Evolutionary conservation across 2,797 vertebrate genomes (phyloP), one percentile per base, ranked within the genome.

Genomic region (Xiphorhynchus erythropygius): DNA sequence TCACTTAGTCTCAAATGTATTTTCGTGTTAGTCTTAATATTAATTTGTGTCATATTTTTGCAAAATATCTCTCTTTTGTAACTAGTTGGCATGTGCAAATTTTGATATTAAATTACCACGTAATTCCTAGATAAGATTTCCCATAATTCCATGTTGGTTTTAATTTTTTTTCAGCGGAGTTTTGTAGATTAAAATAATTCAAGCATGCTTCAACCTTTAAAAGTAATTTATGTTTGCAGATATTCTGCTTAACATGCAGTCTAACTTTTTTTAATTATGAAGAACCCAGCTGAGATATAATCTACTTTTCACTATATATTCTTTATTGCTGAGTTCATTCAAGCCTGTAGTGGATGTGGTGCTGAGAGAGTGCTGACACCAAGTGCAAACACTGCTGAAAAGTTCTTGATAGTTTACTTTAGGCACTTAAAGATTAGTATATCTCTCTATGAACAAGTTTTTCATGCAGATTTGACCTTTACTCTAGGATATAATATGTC

Each of bases 281-380:
- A 95, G 90, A 96, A 52, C 81, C 33, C 70, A 94, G 71, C 95
- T 95, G 96, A 95, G 94, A 96, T 96, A 96, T 63, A 91, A 92
- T 96, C 73, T 94, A 52, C 89, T 81, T 95, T 42, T 95, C 91
- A 55, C 52, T 89, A 7, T 87, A 14, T 96, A 62, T 94, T 92
- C 85, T 95, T 95, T 96, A 89, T 93, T 94, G 89, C 87, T 88
- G 82, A 87, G 78, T 94, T 95, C 96, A 86, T 95, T 96, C 81
- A 78, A 80, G 84, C 88, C 90, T 93, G 75, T 97, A 93, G 96
- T 96, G 90, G 89, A 96, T 95, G 52, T 90, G 95, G 94, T 97
- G 96, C 94, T 97, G 96, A 98, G 95, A 97, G 97, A 97, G 96
- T 97, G 96, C 93, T 98, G 97, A 98, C 97, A 96, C 65, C 88